phyloP scores from a whole-genome alignment of 2,113 vertebrate species.

The Gambusia holbrooki region DNA sequence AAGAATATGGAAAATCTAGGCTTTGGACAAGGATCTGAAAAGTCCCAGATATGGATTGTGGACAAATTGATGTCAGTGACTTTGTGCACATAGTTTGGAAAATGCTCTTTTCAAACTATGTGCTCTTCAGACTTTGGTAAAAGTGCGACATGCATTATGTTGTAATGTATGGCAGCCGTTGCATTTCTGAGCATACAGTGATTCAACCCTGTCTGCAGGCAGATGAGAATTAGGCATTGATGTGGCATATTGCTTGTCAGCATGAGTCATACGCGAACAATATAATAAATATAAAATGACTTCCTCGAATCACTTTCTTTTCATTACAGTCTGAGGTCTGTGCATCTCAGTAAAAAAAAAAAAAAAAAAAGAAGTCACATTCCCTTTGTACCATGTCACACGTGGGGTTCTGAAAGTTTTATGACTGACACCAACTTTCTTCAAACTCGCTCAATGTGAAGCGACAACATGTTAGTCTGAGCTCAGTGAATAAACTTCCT shows the following conservation, averaged over 20 bases:
- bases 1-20: conserved; percentile 49
- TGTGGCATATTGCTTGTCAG: conserved; percentile 38
- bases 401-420: conserved; percentile 32
- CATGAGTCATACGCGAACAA: conserved; percentile 33
- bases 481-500: conserved; percentile 21
- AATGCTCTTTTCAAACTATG: neutral
- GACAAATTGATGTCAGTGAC: conserved; percentile 18
- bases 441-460: conserved; percentile 6
- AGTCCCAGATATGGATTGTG: conserved; percentile 52
- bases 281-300: conserved; percentile 58
- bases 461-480: conserved; percentile 4
- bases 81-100: conserved; percentile 1
- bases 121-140: conserved; percentile 14
- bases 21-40: conserved; percentile 44
- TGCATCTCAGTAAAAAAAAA: conserved; percentile 31
- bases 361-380: conserved; percentile 41
- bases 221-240: conserved; percentile 54
- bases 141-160: conserved; percentile 8
- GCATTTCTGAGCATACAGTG: conserved; percentile 22
- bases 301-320: conserved; percentile 21
- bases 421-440: conserved; percentile 16
- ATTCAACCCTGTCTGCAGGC: conserved; percentile 36
- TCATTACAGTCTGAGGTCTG: conserved; percentile 38
- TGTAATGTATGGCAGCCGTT: conserved; percentile 7
- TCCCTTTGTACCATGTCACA: conserved; percentile 18